Base-by-base conservation (phyloP, 2,113 vertebrate species). In the Danionella cerebrum region DNA sequence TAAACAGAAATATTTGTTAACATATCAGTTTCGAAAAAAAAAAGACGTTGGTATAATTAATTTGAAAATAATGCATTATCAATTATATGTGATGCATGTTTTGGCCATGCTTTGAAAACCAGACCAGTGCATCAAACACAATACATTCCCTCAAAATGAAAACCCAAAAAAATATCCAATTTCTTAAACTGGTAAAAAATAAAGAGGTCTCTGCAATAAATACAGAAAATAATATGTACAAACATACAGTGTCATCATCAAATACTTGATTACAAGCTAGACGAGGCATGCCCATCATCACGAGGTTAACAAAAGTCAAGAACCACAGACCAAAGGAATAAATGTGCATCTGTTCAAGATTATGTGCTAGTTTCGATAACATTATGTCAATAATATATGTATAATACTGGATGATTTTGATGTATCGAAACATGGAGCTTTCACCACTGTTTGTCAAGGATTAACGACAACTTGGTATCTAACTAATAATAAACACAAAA, bases 161-260 rank as follows among this genome's bases (percentile, higher is more conserved):
- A 78, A 72, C 58, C 68, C 65, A 69, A 65, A 60, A 73, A 55
- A 66, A 74, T 25, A 74, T 74, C 72, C 78, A 22, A 72, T 77
- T 77, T 71, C 71, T 79, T 77, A 35, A 54, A 66, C 65, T 74
- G 81, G 80, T 76, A 81, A 84, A 57, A 86, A 86, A 85, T 84
- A 84, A 83, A 86, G 73, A 81, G 54, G 73, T 79, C 64, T 82
- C 77, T 76, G 75, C 77, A 75, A 75, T 69, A 82, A 81, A 82
- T 78, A 73, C 80, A 82, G 80, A 65, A 71, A 63, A 78, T 25
- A 82, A 83, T 86, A 71, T 84, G 81, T 82, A 87, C 70, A 80
- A 75, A 42, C 76, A 72, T 74, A 75, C 70, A 69, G 78, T 65
- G 78, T 71, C 36, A 78, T 79, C 80, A 71, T 65, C 71, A 58